A percentile compares a stretch with the other conserved stretches of the same genome.
Evolutionary conservation across 2,113 vertebrate species (phyloP).

Genomic region (Thermophis baileyi): DNA sequence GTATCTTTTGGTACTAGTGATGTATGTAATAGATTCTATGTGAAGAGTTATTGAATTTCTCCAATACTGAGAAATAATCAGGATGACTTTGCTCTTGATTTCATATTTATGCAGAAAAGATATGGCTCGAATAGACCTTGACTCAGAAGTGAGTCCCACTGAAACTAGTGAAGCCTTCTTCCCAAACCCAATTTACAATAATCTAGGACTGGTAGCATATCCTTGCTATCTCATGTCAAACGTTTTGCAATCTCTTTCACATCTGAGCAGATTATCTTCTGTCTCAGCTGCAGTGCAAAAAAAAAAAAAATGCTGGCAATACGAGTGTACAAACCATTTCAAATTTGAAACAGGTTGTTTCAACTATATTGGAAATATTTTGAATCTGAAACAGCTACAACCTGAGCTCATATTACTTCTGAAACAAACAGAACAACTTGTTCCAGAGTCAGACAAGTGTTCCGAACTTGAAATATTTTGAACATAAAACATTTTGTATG

Average conservation of each 20-base stretch:
- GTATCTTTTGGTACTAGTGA: not conserved
- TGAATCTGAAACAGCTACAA: not conserved
- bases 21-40: not conserved
- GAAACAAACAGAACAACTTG: not conserved
- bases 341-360: not conserved
- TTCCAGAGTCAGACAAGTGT: not conserved
- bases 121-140: not conserved
- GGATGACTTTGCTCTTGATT: not conserved
- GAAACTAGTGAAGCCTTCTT: not conserved
- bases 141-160: not conserved
- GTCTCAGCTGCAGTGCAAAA: not conserved
- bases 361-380: not conserved
- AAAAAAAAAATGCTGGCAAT: not conserved
- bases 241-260: not conserved
- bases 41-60: not conserved
- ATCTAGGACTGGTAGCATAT: not conserved
- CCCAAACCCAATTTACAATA: not conserved
- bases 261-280: not conserved
- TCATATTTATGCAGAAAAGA: not conserved
- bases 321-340: not conserved
- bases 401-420: not conserved
- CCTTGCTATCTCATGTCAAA: not conserved
- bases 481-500: not conserved
- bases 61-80: not conserved
- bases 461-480: not conserved